Evolutionary conservation across 2,888 invertebrate species (phyloP), one percentile per base, ranked within the genome.

Genomic region (Conus canariensis): DNA sequence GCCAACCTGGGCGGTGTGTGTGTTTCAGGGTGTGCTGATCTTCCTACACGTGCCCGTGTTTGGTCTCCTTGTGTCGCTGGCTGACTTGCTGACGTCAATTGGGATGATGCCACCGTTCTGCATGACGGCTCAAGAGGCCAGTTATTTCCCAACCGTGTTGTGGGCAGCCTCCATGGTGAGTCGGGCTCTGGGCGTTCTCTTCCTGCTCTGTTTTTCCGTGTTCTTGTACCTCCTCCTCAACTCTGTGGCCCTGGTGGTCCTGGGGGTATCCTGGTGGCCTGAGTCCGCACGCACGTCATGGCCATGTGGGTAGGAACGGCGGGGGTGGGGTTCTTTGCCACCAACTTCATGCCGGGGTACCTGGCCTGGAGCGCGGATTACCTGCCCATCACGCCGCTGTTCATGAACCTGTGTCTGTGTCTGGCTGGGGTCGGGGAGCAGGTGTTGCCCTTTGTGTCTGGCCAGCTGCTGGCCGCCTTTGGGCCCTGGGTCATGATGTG

Each of bases 11-110:
- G 58, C 82, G 8, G 58, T 83, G 74, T 19, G 30, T 58, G 30
- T 85, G 86, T 64, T 82, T 86, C 64, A 77, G 6, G 30, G 80
- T 56, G 59, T 92, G 74, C 90, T 92, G n/a, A 88, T 91, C 56
- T 14, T 92, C 4, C 89, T 91, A 19, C 91, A 92, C 82, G 74
- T 92, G 67, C 92, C 92, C 0, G 90, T 91, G 22, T 91, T 92
- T 58, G 91, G 90, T 9, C 70, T 91, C 25, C 22, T 85, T 10
- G 56, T 92, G 60, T 88, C 91, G 0, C 90, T 89, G 67, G 89
- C 90, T 45, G 90, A 91, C 77, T 83, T 92, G 22, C 85, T 92
- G 59, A 90, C 90, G 22, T 70, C 90, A 6, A 85, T 89, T 60
- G 92, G 90, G 16, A 77, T 91, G n/a, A 70, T 60, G 30, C 86